These are phyloP conservation scores for Hippopotamus amphibius DNA, from an alignment of 2,113 vertebrate species.

Conservation along the genomic window DNA sequence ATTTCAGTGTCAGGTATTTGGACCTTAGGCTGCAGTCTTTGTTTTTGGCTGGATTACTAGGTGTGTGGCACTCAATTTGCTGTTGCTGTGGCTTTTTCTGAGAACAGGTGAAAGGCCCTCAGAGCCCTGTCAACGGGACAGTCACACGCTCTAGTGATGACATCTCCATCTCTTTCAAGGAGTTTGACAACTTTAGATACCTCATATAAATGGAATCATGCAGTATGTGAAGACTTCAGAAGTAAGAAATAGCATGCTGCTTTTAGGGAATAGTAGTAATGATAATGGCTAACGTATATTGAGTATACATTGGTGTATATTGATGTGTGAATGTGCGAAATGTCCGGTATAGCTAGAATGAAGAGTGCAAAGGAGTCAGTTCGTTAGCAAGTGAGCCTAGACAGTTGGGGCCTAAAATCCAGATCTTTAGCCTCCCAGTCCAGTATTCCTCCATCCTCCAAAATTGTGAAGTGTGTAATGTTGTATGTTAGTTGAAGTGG, in stretches of 20 bases:
- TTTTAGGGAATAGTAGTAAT: not conserved
- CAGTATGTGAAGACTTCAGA: not conserved
- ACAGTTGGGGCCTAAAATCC: not conserved
- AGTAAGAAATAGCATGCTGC: not conserved
- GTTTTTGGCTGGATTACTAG: not conserved
- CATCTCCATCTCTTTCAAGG: not conserved
- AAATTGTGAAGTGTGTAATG: constrained; percentile 33
- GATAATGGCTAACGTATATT: not conserved
- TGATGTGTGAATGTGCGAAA: not conserved
- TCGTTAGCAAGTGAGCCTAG: not conserved
- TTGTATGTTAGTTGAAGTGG: not conserved
- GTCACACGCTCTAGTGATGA: not conserved
- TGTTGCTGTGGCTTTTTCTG: constrained; percentile 35
- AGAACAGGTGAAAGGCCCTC: not conserved
- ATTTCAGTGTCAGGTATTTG: not conserved
- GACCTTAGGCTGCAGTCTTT: not conserved
- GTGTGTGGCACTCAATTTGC: not conserved
- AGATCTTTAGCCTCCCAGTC: not conserved
- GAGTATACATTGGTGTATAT: not conserved
- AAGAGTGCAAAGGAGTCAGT: not conserved
- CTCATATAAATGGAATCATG: not conserved
- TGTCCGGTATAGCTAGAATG: not conserved
- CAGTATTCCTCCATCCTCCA: not conserved
- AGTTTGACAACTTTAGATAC: not conserved
- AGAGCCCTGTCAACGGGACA: not conserved